phyloP scores from a whole-genome alignment of 2,113 vertebrate species.

The Tretioscincus oriximinensis region DNA sequence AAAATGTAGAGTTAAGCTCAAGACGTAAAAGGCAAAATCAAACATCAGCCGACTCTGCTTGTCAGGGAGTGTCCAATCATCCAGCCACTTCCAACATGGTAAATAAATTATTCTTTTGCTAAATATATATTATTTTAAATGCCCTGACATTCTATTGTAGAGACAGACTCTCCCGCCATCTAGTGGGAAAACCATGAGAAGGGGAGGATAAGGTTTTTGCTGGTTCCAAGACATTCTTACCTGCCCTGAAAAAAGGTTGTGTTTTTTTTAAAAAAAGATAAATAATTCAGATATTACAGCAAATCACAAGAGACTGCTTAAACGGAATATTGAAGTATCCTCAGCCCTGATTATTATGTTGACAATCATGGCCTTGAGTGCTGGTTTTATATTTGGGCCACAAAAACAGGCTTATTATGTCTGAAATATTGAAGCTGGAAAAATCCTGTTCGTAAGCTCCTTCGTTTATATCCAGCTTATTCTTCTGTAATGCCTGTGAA shows the following conservation, averaged over 20 bases:
- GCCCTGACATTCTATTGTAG: background rate
- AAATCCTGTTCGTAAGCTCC: background rate
- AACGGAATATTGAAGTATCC: background rate
- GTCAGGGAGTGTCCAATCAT: background rate
- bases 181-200: conserved; percentile 35
- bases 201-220: too few species aligned
- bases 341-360: background rate
- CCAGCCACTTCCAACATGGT: conserved; percentile 27
- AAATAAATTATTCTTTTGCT: background rate
- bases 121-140: background rate
- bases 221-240: background rate
- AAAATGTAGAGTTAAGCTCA: background rate
- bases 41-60: conserved; percentile 12
- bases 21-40: conserved; percentile 7
- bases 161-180: conserved; percentile 42
- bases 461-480: background rate
- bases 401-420: background rate
- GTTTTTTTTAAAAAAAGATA: too few species aligned
- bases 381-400: background rate
- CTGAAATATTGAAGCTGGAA: background rate
- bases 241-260: background rate
- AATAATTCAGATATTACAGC: too few species aligned
- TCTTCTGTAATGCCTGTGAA: background rate
- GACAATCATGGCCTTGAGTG: too few species aligned
- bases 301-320: background rate